Conservation (phyloP, 2,113 vertebrate species). For the Marmota flaviventris region DNA sequence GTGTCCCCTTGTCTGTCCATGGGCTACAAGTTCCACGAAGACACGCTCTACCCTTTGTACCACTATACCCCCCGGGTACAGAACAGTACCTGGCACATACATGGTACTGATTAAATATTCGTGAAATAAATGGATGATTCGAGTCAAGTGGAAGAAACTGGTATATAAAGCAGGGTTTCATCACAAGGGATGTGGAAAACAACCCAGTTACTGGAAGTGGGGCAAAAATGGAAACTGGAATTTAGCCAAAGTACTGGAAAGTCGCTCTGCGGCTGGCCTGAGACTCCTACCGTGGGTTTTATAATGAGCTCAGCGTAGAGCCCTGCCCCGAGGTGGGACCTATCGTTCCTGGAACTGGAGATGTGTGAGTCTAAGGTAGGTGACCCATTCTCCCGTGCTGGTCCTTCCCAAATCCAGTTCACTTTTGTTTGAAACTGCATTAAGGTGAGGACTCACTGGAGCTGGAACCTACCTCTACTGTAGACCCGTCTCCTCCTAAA, state of each 20-base stretch:
- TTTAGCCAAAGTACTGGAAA: not conserved
- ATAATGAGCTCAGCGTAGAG: not conserved
- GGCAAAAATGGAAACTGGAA: slow-evolving; percentile 18
- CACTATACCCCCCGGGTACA: not conserved
- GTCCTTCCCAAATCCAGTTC: not conserved
- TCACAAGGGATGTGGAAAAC: not conserved
- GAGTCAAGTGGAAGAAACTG: not conserved
- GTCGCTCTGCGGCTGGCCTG: not conserved
- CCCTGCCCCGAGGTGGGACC: not conserved
- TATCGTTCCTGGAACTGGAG: not conserved
- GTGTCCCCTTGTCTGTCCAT: not conserved
- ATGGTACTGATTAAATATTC: not conserved
- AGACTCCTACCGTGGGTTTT: not conserved
- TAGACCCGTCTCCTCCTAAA: not conserved
- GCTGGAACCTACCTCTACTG: not conserved
- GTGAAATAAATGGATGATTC: not conserved
- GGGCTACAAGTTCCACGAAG: not conserved
- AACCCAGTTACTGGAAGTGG: not conserved
- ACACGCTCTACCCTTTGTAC: not conserved
- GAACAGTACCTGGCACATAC: not conserved
- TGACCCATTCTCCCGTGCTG: not conserved
- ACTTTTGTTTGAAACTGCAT: not conserved
- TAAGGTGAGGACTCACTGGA: not conserved
- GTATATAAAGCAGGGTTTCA: not conserved
- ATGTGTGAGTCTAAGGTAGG: not conserved